Conservation (phyloP, 2,888 invertebrate species). For the Cerastis leucographa region DNA sequence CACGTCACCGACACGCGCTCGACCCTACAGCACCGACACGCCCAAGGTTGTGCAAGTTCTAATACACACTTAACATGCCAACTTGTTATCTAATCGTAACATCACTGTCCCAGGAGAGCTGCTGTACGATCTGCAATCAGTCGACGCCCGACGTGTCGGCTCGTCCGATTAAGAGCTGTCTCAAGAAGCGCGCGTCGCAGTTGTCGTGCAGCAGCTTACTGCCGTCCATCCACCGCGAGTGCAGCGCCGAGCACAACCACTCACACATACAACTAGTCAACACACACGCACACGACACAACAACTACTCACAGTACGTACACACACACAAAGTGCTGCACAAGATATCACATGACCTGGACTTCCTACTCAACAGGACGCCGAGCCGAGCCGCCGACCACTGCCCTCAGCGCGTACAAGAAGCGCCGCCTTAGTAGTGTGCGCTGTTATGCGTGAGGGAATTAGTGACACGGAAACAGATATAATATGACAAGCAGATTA, state of each 20-base stretch:
- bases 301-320: slow-evolving; percentile 82
- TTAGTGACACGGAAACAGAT: slow-evolving; percentile 82
- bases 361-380: slow-evolving; percentile 93
- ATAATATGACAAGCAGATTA: slow-evolving; percentile 71
- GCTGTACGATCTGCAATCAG: slow-evolving; percentile 85
- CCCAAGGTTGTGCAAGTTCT: slow-evolving; percentile 67
- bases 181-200: slow-evolving; percentile 81
- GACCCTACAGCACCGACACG: slow-evolving; percentile 79
- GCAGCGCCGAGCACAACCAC: slow-evolving; percentile 76
- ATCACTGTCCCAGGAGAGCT: slow-evolving; percentile 68
- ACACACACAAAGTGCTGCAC: slow-evolving; percentile 93
- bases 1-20: slow-evolving; percentile 64
- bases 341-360: slow-evolving; percentile 95
- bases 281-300: slow-evolving; percentile 81
- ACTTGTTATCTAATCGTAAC: background rate
- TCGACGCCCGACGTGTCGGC: slow-evolving; percentile 85
- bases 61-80: background rate
- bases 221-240: slow-evolving; percentile 76
- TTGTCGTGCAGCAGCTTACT: slow-evolving; percentile 80
- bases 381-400: slow-evolving; percentile 74
- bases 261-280: slow-evolving; percentile 84
- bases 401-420: slow-evolving; percentile 81
- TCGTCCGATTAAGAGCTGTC: slow-evolving; percentile 86
- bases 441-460: slow-evolving; percentile 54
- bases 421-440: slow-evolving; percentile 80